Base-by-base conservation (phyloP, 2,113 vertebrate genomes). In the Lichenostomus cassidix region DNA sequence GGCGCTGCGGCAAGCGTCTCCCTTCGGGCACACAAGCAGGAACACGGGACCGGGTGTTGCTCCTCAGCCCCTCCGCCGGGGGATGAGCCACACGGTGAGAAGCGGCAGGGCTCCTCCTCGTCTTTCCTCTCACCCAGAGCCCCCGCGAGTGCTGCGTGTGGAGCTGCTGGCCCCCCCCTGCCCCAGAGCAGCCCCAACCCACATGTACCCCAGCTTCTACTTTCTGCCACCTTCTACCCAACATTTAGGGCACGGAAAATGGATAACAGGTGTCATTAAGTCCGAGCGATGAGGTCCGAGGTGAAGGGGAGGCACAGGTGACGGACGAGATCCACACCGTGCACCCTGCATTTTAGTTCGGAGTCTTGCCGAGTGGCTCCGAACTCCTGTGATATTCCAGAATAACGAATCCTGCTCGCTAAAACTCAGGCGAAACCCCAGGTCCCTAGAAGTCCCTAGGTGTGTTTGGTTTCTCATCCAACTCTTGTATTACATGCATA, bases 301-400 rank as follows among this genome's bases (percentile, higher is more conserved):
- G 17, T 15, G 44, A 28, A 42, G 17, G 59, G n/a, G 19, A 56
- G 20, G 12, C 47, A 39, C 13, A n/a, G 52, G 31, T 41, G 50
- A 11, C 35, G 9, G 20, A 29, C 1, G 23, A 69, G 19, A 12
- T 42, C 15, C 4, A 2, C 31, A 11, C 2, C 6, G 5, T 1
- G 0, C 25, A 29, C 1, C 1, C 23, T 28, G 28, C n/a, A 58
- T 37, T 58, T 44, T 9, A 4, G 37, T 58, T 63, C 29, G 4
- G 12, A 37, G 39, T 7, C 42, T 59, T 44, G 28, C 12, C 65
- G 47, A 68, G 4, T 9, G 46, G 12, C 46, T 80, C 56, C 80
- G 50, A 44, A 70, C 12, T 28, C 21, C 4, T 18, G 12, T 15
- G 55, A 16, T 31, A 23, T 7, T 46, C 15, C 70, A 39, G 70